Conservation (phyloP, 1,140 invertebrate species). For the Frieseomelitta varia region DNA sequence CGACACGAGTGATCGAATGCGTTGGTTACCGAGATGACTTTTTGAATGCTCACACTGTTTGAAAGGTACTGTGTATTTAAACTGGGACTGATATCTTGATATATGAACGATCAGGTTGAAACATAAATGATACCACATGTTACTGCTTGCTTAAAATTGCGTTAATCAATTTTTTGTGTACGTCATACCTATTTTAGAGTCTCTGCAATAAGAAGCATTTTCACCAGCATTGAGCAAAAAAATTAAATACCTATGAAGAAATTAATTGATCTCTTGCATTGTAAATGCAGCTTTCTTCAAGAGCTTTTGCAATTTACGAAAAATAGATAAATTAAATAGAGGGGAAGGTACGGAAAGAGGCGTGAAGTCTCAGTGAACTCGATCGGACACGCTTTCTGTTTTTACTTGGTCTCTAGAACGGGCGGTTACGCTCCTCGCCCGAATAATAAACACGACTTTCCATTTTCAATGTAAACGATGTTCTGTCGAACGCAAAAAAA, state of each 20-base stretch:
- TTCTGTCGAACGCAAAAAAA: slow-evolving; percentile 28
- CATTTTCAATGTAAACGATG: slow-evolving; percentile 58
- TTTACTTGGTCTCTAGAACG: slow-evolving; percentile 61
- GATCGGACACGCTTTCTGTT: slow-evolving; percentile 68
- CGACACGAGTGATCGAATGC: too few species aligned
- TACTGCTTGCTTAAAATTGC: too few species aligned
- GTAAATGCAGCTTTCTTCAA: not conserved
- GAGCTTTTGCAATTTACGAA: not conserved
- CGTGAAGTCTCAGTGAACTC: slow-evolving; percentile 57
- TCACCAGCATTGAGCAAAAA: not conserved
- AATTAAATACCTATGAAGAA: not conserved
- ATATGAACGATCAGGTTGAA: not conserved
- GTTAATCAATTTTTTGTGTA: not conserved
- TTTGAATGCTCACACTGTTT: slow-evolving; percentile 19
- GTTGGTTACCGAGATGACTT: slow-evolving; percentile 1
- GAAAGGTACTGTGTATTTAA: slow-evolving; percentile 19
- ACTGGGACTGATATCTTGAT: not conserved
- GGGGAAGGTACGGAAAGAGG: slow-evolving; percentile 35
- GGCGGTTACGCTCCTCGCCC: slow-evolving; percentile 57
- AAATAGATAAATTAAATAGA: not conserved
- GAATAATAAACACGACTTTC: slow-evolving; percentile 68
- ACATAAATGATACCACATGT: too few species aligned
- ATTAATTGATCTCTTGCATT: not conserved
- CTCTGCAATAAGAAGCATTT: not conserved
- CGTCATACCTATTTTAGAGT: too few species aligned